These are phyloP conservation scores for Euthynnus affinis DNA, from an alignment of 2,797 vertebrate genomes.

Conservation along the genomic window DNA sequence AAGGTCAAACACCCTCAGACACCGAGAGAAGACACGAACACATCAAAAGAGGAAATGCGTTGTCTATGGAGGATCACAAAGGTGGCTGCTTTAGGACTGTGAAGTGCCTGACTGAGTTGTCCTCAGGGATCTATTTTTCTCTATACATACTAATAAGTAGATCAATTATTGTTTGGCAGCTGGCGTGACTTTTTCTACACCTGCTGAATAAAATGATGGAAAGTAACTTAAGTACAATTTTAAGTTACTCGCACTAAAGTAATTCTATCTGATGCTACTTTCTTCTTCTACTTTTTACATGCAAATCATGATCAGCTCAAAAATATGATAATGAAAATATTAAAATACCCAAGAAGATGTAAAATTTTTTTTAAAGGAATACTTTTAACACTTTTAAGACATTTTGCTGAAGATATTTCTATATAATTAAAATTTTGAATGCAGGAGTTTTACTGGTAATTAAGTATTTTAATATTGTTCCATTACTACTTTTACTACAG, in stretches of 20 bases:
- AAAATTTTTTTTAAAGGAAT: neutral
- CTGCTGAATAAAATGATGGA: neutral
- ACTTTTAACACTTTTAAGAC: neutral
- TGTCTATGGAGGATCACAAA: slow-evolving; percentile 65
- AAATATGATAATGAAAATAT: neutral
- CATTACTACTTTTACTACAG: neutral
- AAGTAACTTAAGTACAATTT: neutral
- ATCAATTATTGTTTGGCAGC: neutral
- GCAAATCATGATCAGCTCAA: neutral
- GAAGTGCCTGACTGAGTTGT: neutral
- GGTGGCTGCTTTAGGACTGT: slow-evolving; percentile 30
- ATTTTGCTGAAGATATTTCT: neutral
- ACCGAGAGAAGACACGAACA: slow-evolving; percentile 53
- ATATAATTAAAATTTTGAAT: neutral
- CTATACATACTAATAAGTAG: neutral
- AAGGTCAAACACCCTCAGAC: slow-evolving; percentile 70
- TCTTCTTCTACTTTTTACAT: neutral
- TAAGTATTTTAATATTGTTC: too few relatives aligned
- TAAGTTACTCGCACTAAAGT: neutral
- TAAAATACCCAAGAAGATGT: neutral
- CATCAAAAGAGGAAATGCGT: slow-evolving; percentile 65
- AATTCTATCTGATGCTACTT: neutral
- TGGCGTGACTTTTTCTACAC: neutral
- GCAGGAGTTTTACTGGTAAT: neutral
- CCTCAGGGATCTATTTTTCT: neutral